These are phyloP conservation scores for Percopsis transmontana DNA, from an alignment of 2,113 vertebrate species.

Conservation along the genomic window DNA sequence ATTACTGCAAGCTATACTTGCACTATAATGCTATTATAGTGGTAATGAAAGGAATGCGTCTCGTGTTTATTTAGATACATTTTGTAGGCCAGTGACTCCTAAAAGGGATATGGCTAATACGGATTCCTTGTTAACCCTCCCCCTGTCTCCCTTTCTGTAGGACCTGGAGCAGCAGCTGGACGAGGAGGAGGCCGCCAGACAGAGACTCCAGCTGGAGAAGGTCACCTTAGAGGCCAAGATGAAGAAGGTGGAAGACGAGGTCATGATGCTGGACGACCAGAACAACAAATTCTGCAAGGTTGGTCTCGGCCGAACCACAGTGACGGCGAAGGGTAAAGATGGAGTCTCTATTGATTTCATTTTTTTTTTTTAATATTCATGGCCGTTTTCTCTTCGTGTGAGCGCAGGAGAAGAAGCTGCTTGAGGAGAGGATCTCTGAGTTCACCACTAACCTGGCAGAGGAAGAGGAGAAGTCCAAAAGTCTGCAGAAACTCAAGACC, in stretches of 20 bases:
- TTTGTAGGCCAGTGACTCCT: too few relatives aligned
- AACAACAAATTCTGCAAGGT: constrained; percentile 93
- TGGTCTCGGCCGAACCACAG: constrained; percentile 13
- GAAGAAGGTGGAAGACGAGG: constrained; percentile 94
- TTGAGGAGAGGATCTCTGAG: constrained; percentile 94
- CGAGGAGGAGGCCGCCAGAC: constrained; percentile 93
- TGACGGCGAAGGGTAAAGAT: neutral
- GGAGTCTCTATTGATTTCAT: neutral
- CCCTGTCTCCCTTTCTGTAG: constrained; percentile 62
- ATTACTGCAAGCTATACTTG: too few relatives aligned
- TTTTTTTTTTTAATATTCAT: neutral
- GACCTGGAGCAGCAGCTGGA: constrained; percentile 97
- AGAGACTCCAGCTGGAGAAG: constrained; percentile 96
- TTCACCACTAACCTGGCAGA: constrained; percentile 94
- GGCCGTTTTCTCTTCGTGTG: neutral
- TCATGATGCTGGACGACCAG: constrained; percentile 94
- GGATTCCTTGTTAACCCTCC: too few relatives aligned
- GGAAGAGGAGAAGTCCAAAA: constrained; percentile 99
- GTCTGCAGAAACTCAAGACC: constrained; percentile 95
- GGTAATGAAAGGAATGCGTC: too few relatives aligned
- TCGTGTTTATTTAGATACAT: too few relatives aligned
- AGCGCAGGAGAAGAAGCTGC: constrained; percentile 90
- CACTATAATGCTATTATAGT: too few relatives aligned
- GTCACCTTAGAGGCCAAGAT: constrained; percentile 92
- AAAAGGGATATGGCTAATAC: too few relatives aligned